Conservation (phyloP, 2,888 invertebrate genomes). For the Drosophila cognata region DNA sequence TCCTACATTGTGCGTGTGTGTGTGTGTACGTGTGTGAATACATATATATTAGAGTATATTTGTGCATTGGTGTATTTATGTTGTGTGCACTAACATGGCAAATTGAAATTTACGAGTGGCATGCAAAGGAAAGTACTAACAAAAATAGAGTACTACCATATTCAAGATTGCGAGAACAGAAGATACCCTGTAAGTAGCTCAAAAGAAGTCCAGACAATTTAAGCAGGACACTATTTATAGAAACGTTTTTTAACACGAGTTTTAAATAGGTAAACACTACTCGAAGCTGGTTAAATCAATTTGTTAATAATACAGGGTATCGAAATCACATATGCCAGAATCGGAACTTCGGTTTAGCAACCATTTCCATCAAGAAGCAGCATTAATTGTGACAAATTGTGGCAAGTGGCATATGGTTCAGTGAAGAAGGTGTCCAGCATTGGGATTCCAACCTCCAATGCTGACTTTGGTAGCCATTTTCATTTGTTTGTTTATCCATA, state of each 20-base stretch:
- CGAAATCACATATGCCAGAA: neutral
- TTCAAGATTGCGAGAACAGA: neutral
- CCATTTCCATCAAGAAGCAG: slow-evolving; percentile 40
- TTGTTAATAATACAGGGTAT: neutral
- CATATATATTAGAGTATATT: slow-evolving; percentile 11
- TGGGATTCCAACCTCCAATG: slow-evolving; percentile 8
- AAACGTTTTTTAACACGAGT: neutral
- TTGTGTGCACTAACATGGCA: slow-evolving; percentile 49
- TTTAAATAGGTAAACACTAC: neutral
- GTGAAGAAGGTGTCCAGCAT: slow-evolving; percentile 18
- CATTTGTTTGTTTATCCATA: slow-evolving; percentile 47
- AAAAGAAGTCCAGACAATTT: neutral
- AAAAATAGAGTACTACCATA: slow-evolving; percentile 7
- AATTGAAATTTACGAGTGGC: slow-evolving; percentile 73
- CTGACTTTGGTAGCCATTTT: slow-evolving; percentile 30
- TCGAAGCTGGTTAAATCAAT: neutral
- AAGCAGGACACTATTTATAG: neutral
- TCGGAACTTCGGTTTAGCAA: slow-evolving; percentile 8
- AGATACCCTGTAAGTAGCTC: slow-evolving; percentile 5
- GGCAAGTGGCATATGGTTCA: neutral
- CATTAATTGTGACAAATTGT: slow-evolving; percentile 70
- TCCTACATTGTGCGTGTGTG: neutral
- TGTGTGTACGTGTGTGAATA: slow-evolving; percentile 6
- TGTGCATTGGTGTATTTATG: slow-evolving; percentile 22
- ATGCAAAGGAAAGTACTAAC: slow-evolving; percentile 24